Conservation (phyloP, 1,140 invertebrate genomes). For the Medauroidea extradentata region DNA sequence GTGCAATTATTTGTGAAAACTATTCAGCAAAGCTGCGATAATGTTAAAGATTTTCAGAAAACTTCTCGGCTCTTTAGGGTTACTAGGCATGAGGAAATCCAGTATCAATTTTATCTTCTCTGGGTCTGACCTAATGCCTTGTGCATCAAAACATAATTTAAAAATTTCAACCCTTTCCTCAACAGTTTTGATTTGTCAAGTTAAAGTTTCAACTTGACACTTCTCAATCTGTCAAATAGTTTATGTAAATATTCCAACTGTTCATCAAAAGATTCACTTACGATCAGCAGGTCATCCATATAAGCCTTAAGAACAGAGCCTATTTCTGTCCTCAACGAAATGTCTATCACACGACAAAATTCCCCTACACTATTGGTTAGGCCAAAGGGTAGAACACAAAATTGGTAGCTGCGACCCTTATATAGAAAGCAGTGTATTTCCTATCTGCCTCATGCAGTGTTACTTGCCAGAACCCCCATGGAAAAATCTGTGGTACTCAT, state of each 20-base stretch:
- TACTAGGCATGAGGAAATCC: conserved; percentile 13
- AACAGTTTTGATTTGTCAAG: conserved; percentile 23
- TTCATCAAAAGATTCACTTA: conserved; percentile 19
- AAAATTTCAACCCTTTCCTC: conserved; percentile 5
- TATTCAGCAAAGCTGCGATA: conserved; percentile 9
- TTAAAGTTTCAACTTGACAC: conserved; percentile 23
- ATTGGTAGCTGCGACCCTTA: conserved; percentile 31
- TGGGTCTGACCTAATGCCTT: conserved; percentile 7
- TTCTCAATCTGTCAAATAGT: conserved; percentile 18
- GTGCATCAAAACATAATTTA: conserved; percentile 11
- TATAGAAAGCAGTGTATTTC: conserved; percentile 35
- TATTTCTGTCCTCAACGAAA: conserved; percentile 1
- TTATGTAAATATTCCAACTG: conserved; percentile 22
- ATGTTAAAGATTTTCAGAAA: conserved; percentile 19
- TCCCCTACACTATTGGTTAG: conserved; percentile 20
- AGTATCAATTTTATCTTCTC: conserved; percentile 6
- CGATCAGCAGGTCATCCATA: conserved; percentile 26
- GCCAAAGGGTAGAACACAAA: conserved; percentile 35
- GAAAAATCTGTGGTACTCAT: no score
- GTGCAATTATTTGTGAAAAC: background rate
- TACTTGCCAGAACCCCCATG: conserved; percentile 37
- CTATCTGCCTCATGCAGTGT: conserved; percentile 24
- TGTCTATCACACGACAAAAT: background rate
- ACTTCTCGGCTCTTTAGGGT: conserved; percentile 6
- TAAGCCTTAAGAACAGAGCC: conserved; percentile 19